These are phyloP conservation scores for Neosilurus hyrtlii DNA, from an alignment of 2,797 vertebrate genomes.

Conservation along the genomic window DNA sequence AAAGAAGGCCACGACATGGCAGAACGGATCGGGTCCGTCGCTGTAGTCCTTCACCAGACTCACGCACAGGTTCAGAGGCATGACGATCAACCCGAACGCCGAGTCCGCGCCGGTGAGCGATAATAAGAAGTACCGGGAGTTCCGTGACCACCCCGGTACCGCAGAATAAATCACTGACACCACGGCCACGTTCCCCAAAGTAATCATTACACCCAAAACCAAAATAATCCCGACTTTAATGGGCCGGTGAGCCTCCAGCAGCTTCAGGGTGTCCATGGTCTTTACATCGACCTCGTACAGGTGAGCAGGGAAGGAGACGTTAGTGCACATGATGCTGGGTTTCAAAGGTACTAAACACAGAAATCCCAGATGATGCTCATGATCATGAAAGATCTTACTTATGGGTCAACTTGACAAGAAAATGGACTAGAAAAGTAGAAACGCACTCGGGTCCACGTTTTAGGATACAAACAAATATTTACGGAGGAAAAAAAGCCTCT, in stretches of 20 bases:
- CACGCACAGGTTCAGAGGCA: constrained; percentile 80
- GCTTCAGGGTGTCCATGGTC: constrained; percentile 56
- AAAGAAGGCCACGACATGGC: constrained; percentile 78
- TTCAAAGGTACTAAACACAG: neutral
- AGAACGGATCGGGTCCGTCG: constrained; percentile 70
- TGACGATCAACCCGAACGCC: constrained; percentile 77
- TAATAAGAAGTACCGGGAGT: constrained; percentile 78
- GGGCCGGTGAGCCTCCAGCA: constrained; percentile 64
- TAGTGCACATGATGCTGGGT: constrained; percentile 39
- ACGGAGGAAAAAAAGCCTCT: neutral
- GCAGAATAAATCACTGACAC: constrained; percentile 78
- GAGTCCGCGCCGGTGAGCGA: constrained; percentile 80
- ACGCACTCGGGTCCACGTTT: neutral
- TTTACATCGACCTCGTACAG: constrained; percentile 43
- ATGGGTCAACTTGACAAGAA: no score
- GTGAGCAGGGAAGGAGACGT: constrained; percentile 60
- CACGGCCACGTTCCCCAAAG: constrained; percentile 78
- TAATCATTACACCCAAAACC: constrained; percentile 75
- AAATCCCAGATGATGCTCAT: neutral
- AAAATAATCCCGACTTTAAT: constrained; percentile 76
- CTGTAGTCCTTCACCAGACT: constrained; percentile 73
- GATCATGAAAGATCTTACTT: neutral
- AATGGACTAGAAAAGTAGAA: neutral
- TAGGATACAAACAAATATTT: neutral
- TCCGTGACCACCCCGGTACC: constrained; percentile 81